Conservation (phyloP, 2,797 vertebrate species). For the Pipistrellus pipistrellus region DNA sequence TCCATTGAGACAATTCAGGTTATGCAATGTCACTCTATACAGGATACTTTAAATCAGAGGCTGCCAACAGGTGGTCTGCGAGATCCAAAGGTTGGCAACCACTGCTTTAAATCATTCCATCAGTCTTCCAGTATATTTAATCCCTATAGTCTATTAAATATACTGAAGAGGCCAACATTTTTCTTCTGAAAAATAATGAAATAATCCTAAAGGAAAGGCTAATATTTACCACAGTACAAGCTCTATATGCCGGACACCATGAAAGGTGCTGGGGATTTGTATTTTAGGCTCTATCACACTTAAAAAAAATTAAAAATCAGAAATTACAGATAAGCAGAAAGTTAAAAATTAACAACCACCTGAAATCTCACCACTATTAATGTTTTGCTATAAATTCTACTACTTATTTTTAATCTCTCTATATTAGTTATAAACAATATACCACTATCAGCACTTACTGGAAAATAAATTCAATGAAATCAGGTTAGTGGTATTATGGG, state of each 20-base stretch:
- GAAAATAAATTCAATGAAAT: neutral
- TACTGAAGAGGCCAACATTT: neutral
- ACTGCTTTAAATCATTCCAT: neutral
- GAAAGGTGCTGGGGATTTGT: neutral
- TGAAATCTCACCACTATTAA: constrained; percentile 7
- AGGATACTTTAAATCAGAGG: neutral
- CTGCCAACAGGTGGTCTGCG: no score
- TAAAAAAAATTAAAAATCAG: neutral
- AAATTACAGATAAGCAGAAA: constrained; percentile 25
- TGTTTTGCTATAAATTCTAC: neutral
- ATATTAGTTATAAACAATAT: neutral
- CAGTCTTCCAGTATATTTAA: neutral
- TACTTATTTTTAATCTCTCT: neutral
- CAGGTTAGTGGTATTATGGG: neutral
- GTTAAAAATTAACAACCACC: neutral
- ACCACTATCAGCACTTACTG: neutral
- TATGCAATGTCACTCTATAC: neutral
- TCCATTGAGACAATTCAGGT: neutral
- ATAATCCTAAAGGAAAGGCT: constrained; percentile 22
- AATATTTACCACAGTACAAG: neutral
- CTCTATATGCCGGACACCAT: no score
- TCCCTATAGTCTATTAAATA: neutral
- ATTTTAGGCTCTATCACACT: neutral
- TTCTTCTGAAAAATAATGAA: constrained; percentile 48
- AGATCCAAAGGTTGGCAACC: no score